These are phyloP conservation scores for Hyposoter dolosus DNA, from an alignment of 2,888 invertebrate genomes.

Conservation along the genomic window DNA sequence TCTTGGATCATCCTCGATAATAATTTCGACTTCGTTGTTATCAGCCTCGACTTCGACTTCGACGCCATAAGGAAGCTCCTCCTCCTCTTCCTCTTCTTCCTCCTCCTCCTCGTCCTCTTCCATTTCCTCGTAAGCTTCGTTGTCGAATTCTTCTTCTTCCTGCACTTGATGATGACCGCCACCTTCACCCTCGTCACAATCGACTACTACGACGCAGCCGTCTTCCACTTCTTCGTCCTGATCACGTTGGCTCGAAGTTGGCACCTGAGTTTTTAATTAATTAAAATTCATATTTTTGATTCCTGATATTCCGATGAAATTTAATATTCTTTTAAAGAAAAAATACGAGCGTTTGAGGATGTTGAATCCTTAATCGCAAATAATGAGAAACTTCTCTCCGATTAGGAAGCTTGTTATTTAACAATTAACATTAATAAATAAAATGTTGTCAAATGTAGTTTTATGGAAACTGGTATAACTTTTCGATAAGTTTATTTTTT, in stretches of 20 bases:
- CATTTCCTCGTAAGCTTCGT: slow-evolving; percentile 85
- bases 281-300: no score
- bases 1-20: slow-evolving; percentile 86
- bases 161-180: slow-evolving; percentile 84
- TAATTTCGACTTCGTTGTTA: slow-evolving; percentile 88
- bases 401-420: no score
- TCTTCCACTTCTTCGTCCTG: slow-evolving; percentile 89
- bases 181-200: slow-evolving; percentile 91
- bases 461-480: no score
- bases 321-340: no score
- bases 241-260: slow-evolving; percentile 94
- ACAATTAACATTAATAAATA: no score
- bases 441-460: no score
- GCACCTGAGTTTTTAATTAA: slow-evolving; percentile 87
- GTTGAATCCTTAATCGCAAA: no score
- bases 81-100: slow-evolving; percentile 83
- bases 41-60: slow-evolving; percentile 86
- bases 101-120: slow-evolving; percentile 82
- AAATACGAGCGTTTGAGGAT: no score
- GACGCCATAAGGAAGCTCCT: slow-evolving; percentile 81
- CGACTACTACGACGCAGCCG: slow-evolving; percentile 91
- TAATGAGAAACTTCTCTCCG: no score
- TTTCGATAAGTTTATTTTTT: no score
- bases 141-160: slow-evolving; percentile 85
- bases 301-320: no score